Evolutionary conservation across 2,113 vertebrate species (phyloP), one percentile per base, ranked within the genome.

Genomic region (Nothocercus nigrocapillus): DNA sequence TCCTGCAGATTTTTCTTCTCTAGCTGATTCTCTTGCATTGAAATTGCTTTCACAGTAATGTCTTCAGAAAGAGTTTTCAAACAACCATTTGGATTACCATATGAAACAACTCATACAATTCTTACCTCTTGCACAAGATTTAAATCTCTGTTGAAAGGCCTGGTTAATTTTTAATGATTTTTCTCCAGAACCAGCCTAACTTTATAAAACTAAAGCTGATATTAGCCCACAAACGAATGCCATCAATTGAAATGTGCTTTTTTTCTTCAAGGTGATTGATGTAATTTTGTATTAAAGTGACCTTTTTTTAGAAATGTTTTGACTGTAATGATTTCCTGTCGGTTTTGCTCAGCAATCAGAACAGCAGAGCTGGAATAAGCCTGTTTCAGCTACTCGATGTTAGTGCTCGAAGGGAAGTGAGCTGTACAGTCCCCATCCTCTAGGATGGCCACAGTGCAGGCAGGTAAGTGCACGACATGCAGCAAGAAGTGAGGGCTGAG

Each of bases 261-360:
- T 90, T 98, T 97, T 97, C 94, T 98, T 97, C 97, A 98, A 98
- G 97, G 97, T 98, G 99, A 99, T 98, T 98, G 98, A 99, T 99
- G 98, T 98, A 97, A 99, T 99, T 98, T 98, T 92, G 93, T 98
- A 98, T 99, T 98, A 98, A 98, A 98, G 98, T 98, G 98, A 99
- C 98, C 98, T 99, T 98, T 98, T 97, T 98, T 98, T 97, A 97
- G 98, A 98, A 98, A 97, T 98, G 98, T 98, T 99, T 98, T 98
- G 97, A 98, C 92, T 98, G 88, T 98, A 99, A 99, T 98, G 99
- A 99, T 99, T 99, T 99, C 97, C 98, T 99, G 98, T 99, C 99
- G 97, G 96, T 98, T 98, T 97, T 97, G 96, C 96, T 99, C 98
- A 98, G 97, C 97, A 97, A 70, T 97, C 82, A 89, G 97, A 96